Evolutionary conservation across 2,797 vertebrate species (phyloP).

Genomic region (Lepilemur septentrionalis): DNA sequence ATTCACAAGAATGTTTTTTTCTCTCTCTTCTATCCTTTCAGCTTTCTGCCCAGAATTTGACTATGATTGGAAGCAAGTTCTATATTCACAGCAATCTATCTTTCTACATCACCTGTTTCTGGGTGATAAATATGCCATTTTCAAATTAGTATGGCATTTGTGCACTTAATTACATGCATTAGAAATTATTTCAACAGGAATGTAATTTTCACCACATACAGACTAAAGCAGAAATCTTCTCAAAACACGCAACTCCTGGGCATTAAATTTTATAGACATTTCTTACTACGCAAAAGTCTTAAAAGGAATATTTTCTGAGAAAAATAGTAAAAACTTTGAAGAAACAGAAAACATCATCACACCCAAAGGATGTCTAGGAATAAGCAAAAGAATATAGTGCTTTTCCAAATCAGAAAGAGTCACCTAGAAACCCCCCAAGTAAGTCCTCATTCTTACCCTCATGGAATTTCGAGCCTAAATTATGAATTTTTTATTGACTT

Average conservation of each 20-base stretch:
- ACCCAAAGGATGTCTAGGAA: neutral
- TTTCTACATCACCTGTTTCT: constrained; percentile 61
- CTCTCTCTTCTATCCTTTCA: constrained; percentile 20
- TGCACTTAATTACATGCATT: constrained; percentile 61
- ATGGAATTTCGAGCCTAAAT: neutral
- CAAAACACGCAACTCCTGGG: neutral
- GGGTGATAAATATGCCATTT: constrained; percentile 72
- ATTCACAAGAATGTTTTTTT: neutral
- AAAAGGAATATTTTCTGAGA: neutral
- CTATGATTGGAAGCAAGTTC: constrained; percentile 3
- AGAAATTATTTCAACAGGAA: constrained; percentile 54
- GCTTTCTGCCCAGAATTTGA: constrained; percentile 30
- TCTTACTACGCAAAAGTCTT: neutral
- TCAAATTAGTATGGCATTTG: constrained; percentile 64
- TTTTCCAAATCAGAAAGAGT: neutral
- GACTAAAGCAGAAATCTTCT: constrained; percentile 43
- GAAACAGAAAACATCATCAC: neutral
- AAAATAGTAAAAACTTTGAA: constrained; percentile 7
- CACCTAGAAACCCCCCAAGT: neutral
- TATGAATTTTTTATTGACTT: neutral
- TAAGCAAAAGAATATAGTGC: neutral
- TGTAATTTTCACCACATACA: constrained; percentile 61
- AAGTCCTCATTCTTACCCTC: neutral
- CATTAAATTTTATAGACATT: neutral
- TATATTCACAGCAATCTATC: constrained; percentile 65